Evolutionary conservation across 2,888 invertebrate genomes (phyloP).

Genomic region (Papilio gigon): DNA sequence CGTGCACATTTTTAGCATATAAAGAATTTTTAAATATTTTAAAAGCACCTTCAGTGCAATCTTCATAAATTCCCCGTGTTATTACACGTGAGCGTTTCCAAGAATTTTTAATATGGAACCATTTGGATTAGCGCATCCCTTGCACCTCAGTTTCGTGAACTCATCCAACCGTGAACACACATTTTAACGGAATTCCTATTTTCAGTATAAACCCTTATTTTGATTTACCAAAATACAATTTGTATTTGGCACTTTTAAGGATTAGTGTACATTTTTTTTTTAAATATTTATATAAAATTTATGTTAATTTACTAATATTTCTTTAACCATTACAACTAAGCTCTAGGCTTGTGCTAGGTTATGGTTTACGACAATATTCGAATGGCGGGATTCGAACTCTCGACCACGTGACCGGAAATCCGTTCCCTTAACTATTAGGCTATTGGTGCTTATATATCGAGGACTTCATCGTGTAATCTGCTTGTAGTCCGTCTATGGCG

Average conservation of each 20-base stretch:
- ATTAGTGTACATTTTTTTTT: neutral
- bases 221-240: too few relatives aligned
- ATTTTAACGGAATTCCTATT: too few relatives aligned
- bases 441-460: neutral
- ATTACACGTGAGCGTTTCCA: slow-evolving; percentile 27
- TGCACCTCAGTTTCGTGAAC: slow-evolving; percentile 3
- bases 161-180: slow-evolving; percentile 5
- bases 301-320: too few relatives aligned
- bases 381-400: too few relatives aligned
- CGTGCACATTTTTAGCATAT: neutral
- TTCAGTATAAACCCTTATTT: too few relatives aligned
- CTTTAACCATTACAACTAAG: too few relatives aligned
- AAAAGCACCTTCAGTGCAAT: slow-evolving; percentile 13
- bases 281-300: neutral
- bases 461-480: neutral
- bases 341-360: too few relatives aligned
- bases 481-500: neutral
- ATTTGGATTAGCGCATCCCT: slow-evolving; percentile 14
- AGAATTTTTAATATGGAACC: slow-evolving; percentile 37
- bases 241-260: too few relatives aligned
- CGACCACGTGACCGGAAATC: too few relatives aligned
- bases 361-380: too few relatives aligned
- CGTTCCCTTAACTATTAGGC: too few relatives aligned
- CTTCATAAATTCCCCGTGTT: slow-evolving; percentile 22
- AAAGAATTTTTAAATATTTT: slow-evolving; percentile 11